A percentile compares a stretch with the other conserved stretches of the same genome.
These are phyloP conservation scores for Belonocnema kinseyi DNA, from an alignment of 1,140 invertebrate genomes.

Conservation along the genomic window DNA sequence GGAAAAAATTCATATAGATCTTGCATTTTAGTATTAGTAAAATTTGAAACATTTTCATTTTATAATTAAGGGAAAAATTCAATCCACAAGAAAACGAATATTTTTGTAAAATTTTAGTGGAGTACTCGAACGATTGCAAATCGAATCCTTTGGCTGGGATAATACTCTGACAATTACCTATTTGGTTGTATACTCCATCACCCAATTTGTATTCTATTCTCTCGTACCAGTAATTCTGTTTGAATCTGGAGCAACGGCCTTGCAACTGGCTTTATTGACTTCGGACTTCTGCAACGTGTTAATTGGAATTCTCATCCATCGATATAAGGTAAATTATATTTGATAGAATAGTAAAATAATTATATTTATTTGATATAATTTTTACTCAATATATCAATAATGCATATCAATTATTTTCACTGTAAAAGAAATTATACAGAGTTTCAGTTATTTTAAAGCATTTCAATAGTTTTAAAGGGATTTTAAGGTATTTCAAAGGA, in stretches of 20 bases:
- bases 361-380: no score
- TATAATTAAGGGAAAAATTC: no score
- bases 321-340: slow-evolving; percentile 83
- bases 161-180: slow-evolving; percentile 77
- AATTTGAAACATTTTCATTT: background rate
- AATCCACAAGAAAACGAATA: background rate
- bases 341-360: background rate
- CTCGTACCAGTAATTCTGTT: slow-evolving; percentile 85
- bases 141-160: slow-evolving; percentile 77
- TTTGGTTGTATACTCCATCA: slow-evolving; percentile 78
- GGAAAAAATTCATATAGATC: background rate
- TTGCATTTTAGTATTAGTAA: background rate
- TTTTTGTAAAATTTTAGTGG: slow-evolving; percentile 61
- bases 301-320: slow-evolving; percentile 86
- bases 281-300: slow-evolving; percentile 92
- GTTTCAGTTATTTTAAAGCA: no score
- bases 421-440: no score
- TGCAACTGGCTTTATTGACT: slow-evolving; percentile 89
- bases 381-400: no score
- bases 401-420: no score
- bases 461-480: no score
- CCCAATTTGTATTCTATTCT: slow-evolving; percentile 87
- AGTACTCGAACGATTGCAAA: slow-evolving; percentile 73
- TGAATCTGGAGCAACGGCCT: slow-evolving; percentile 86
- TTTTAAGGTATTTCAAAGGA: no score